Conservation (phyloP, 2,888 invertebrate genomes). For the Lasioglossum vierecki region DNA sequence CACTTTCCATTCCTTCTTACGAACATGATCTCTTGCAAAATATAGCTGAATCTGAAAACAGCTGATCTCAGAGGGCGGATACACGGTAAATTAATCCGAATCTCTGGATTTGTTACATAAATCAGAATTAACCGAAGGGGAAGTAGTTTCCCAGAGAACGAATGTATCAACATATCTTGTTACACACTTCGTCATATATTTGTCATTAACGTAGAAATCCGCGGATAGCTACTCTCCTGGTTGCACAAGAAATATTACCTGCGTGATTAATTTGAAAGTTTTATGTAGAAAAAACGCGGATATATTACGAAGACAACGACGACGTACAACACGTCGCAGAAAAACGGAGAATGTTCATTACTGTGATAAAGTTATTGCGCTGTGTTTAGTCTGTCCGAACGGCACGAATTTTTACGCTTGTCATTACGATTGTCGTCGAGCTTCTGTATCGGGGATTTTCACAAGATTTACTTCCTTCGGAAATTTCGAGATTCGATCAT, state of each 20-base stretch:
- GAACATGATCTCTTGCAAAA: not conserved
- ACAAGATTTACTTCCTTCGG: not conserved
- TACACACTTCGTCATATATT: not conserved
- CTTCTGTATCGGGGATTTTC: not conserved
- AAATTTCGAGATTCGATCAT: not conserved
- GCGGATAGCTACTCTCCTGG: not conserved
- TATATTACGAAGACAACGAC: not conserved
- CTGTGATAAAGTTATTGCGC: not conserved
- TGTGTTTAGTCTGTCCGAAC: not conserved
- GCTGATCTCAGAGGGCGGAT: too few species aligned
- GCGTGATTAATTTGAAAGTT: slow-evolving; percentile 12
- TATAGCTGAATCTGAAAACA: not conserved
- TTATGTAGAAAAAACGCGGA: not conserved
- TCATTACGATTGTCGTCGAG: not conserved
- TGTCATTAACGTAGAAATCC: not conserved
- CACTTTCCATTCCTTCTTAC: not conserved
- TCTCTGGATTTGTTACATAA: not conserved
- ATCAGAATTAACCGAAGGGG: not conserved
- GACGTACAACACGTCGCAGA: not conserved
- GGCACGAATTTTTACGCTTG: not conserved
- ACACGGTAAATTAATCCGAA: not conserved
- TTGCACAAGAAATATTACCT: slow-evolving; percentile 13
- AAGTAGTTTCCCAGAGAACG: not conserved
- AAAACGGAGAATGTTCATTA: not conserved
- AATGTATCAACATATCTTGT: not conserved